phyloP scores from a whole-genome alignment of 2,888 invertebrate genomes.

The Lasioglossum pauxillum region DNA sequence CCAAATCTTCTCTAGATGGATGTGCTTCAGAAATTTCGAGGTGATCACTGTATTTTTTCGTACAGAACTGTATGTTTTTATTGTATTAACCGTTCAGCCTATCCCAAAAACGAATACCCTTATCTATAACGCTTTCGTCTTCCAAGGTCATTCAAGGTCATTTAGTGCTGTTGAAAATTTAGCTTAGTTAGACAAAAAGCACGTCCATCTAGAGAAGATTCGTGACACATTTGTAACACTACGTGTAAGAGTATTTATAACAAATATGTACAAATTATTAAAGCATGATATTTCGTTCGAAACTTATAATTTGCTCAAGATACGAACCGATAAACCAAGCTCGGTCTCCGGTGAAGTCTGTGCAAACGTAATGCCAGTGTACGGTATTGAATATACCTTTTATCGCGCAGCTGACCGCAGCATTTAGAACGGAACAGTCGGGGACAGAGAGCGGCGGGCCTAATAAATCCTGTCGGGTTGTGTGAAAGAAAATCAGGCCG shows the following conservation, averaged over 20 bases:
- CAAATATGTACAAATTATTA: no score
- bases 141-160: background rate
- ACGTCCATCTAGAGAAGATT: background rate
- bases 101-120: background rate
- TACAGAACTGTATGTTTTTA: background rate
- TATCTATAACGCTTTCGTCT: background rate
- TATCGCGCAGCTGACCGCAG: background rate
- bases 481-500: slow-evolving; percentile 46
- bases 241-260: background rate
- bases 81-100: background rate
- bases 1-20: background rate
- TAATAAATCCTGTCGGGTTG: slow-evolving; percentile 44
- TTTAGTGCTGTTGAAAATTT: background rate
- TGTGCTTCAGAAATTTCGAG: background rate
- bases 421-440: background rate
- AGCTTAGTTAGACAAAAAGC: background rate
- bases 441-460: slow-evolving; percentile 1
- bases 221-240: background rate
- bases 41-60: background rate
- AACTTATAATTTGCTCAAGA: background rate
- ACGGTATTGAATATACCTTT: background rate
- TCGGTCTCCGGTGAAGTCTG: background rate
- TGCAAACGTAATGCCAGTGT: background rate
- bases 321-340: background rate
- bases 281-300: no score